These are phyloP conservation scores for Drosophila leontia DNA, from an alignment of 1,140 invertebrate genomes.

Conservation along the genomic window DNA sequence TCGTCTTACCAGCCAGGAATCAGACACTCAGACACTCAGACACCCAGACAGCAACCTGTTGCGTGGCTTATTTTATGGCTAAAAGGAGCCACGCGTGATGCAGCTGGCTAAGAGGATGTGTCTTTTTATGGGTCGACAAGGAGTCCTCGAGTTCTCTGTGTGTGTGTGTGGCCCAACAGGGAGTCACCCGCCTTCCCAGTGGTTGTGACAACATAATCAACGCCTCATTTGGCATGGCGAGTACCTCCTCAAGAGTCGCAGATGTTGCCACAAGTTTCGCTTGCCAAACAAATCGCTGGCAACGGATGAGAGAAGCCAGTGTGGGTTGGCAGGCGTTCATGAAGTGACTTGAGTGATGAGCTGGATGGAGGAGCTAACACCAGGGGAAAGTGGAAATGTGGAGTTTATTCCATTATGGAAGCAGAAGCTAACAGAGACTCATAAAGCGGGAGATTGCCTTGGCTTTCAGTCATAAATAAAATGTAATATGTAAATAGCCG, in stretches of 20 bases:
- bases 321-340: conserved; percentile 17
- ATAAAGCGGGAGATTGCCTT: neutral
- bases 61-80: conserved; percentile 36
- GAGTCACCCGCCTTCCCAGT: conserved; percentile 22
- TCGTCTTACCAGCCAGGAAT: conserved; percentile 1
- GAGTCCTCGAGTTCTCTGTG: conserved; percentile 5
- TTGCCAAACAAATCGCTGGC: conserved; percentile 56
- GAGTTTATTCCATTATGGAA: neutral
- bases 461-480: neutral
- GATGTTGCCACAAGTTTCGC: conserved; percentile 37
- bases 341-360: conserved; percentile 34
- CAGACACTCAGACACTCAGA: conserved; percentile 12
- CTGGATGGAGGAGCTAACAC: conserved; percentile 4
- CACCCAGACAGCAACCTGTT: conserved; percentile 41
- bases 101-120: conserved; percentile 40
- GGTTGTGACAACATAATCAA: conserved; percentile 75
- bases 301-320: conserved; percentile 8
- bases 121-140: conserved; percentile 32
- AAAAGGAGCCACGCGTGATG: conserved; percentile 38
- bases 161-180: conserved; percentile 29
- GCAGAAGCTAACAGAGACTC: neutral
- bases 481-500: no score
- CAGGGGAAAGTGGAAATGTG: neutral
- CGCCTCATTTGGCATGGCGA: conserved; percentile 66
- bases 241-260: conserved; percentile 29